Evolutionary conservation across 2,113 vertebrate genomes (phyloP).

Genomic region (Ophthalmolycus amberensis): DNA sequence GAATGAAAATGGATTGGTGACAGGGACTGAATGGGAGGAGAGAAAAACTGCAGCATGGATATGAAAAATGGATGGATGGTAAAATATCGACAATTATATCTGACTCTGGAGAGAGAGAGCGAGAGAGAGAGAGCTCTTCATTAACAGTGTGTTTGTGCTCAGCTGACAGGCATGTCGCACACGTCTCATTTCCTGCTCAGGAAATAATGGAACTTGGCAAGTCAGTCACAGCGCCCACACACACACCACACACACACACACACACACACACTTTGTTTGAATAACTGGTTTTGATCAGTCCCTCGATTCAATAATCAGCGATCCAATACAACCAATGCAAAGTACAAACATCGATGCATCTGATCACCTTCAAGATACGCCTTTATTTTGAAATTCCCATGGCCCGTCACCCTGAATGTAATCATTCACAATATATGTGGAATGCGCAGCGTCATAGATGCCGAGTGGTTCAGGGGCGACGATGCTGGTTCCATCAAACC

Average conservation of each 20-base stretch:
- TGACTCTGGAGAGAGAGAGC: neutral
- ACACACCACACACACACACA: constrained; percentile 3
- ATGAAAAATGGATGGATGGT: constrained; percentile 1
- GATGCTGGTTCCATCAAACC: too few relatives aligned
- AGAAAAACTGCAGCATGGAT: constrained; percentile 4
- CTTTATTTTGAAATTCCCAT: neutral
- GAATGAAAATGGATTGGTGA: constrained; percentile 8
- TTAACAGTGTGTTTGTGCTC: constrained; percentile 8
- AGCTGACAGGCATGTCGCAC: constrained; percentile 4
- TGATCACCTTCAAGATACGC: neutral
- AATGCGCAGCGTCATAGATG: neutral
- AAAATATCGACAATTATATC: constrained; percentile 11
- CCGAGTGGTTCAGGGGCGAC: neutral
- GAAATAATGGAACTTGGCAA: constrained; percentile 12
- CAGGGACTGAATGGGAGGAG: neutral
- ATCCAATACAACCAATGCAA: neutral
- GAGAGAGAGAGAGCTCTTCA: neutral
- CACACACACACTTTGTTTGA: neutral
- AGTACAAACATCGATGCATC: neutral
- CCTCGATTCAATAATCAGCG: neutral
- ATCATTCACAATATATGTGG: neutral
- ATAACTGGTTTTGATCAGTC: neutral
- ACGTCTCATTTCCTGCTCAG: constrained; percentile 22
- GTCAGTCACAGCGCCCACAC: neutral
- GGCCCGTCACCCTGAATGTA: neutral